Base-by-base conservation (phyloP, 64 coral and sea anemone species). In the Acropora yongei region DNA sequence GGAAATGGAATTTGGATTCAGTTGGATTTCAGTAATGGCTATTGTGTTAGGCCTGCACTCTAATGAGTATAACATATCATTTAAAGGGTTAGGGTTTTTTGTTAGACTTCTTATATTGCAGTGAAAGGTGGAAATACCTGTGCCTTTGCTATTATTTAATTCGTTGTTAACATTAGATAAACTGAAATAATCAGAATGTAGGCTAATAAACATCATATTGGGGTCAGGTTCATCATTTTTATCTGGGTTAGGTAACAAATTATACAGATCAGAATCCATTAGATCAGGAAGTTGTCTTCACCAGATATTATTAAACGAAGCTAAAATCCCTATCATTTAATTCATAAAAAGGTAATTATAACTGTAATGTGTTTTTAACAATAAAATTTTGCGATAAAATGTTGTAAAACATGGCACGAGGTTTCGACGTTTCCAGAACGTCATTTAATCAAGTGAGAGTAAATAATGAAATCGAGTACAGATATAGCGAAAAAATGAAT, bases 91-190 rank as follows among this genome's bases (percentile, higher is more conserved):
- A 85, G 58, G 58, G 47, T 47, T 85, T 68, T 85, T 85, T 67
- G 82, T 61, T 20, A 85, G 47, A 12, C 82, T 68, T 85, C 82
- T 85, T 68, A 85, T 85, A 85, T 85, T 85, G n/a, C 82, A 85
- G 30, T 85, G 82, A 45, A 85, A 47, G 41, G 68, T 42, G 14
- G 58, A 85, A 69, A 85, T 61, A 68, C 58, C 60, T 85, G 47
- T 67, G 42, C 60, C 51, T 55, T 55, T 5, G 51, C 51, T 55
- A 55, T 55, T 55, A 55, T 55, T 55, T 55, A 55, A 55, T 68
- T 44, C 60, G 68, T 85, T 85, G 42, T 85, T 17, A 1, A 65
- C 45, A 8, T 44, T 83, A 43, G 40, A 85, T 43, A 85, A 1
- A 68, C 58, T 16, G 18, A 51, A 46, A 51, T 85, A 85, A 45